A percentile compares a stretch with the other conserved stretches of the same genome.
Evolutionary conservation across 2,888 invertebrate genomes (phyloP).

Genomic region (Drosophila sordidula): DNA sequence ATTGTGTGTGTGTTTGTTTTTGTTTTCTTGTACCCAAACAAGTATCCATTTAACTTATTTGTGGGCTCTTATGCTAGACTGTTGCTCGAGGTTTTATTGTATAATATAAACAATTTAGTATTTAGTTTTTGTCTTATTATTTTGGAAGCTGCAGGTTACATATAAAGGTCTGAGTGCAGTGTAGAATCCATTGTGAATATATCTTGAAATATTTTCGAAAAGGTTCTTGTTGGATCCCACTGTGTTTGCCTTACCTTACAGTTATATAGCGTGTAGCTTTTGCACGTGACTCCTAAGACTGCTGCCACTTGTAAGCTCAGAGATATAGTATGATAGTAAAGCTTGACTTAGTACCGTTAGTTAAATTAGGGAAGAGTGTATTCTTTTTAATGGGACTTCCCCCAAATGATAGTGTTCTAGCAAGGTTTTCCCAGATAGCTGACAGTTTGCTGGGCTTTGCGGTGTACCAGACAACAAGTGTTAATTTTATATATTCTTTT

Average conservation of each 20-base stretch:
- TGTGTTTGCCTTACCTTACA: slow-evolving; percentile 12
- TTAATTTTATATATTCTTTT: background rate
- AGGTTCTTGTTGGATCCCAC: background rate
- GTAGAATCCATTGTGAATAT: background rate
- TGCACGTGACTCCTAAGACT: slow-evolving; percentile 25
- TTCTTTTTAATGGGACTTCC: background rate
- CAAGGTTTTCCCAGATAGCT: background rate
- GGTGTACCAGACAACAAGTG: slow-evolving; percentile 65
- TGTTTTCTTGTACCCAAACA: slow-evolving; percentile 4
- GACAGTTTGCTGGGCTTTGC: slow-evolving; percentile 8
- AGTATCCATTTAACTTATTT: slow-evolving; percentile 16
- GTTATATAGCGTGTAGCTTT: slow-evolving; percentile 46
- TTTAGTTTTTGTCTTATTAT: slow-evolving; percentile 26
- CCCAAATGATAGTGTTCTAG: slow-evolving; percentile 19
- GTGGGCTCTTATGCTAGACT: slow-evolving; percentile 43
- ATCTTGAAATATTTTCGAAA: too few relatives aligned
- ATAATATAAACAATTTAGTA: slow-evolving; percentile 17
- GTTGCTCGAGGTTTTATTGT: slow-evolving; percentile 23
- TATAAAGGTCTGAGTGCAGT: slow-evolving; percentile 18
- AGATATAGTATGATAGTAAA: slow-evolving; percentile 46
- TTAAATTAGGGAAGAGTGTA: slow-evolving; percentile 12
- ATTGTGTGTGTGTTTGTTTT: slow-evolving; percentile 22
- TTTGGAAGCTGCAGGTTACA: slow-evolving; percentile 65
- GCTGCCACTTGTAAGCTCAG: slow-evolving; percentile 42
- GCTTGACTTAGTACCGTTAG: slow-evolving; percentile 40